Evolutionary conservation across 2,113 vertebrate genomes (phyloP).

Genomic region (Aix galericulata): DNA sequence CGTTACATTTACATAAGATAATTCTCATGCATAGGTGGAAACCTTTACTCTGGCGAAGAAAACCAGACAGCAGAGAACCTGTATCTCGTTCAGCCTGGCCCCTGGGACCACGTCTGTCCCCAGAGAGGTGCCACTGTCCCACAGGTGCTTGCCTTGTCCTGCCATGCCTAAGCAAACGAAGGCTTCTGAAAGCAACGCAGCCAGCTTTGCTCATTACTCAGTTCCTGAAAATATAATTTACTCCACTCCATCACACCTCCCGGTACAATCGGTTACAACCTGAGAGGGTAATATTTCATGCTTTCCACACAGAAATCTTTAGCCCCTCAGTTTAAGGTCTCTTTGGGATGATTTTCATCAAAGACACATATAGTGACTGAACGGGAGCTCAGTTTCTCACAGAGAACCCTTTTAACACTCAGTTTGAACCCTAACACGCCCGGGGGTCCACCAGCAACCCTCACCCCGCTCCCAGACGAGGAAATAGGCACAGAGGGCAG

Average conservation of each 20-base stretch:
- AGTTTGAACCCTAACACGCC: rapidly evolving
- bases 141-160: neutral
- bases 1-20: neutral
- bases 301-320: neutral
- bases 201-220: neutral
- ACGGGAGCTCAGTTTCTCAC: rapidly evolving
- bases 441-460: no score
- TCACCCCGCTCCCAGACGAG: neutral
- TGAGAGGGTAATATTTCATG: neutral
- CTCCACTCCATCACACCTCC: neutral
- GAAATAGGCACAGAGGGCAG: neutral
- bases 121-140: neutral
- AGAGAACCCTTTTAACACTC: neutral
- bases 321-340: rapidly evolving
- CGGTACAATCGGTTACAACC: neutral
- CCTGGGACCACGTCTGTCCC: neutral
- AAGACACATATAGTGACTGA: neutral
- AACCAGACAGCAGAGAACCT: neutral
- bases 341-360: neutral
- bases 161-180: neutral
- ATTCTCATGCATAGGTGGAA: neutral
- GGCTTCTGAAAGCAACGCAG: neutral
- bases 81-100: neutral
- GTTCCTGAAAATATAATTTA: neutral
- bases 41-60: neutral